phyloP scores from a whole-genome alignment of 2,113 vertebrate species.

The Thomomys bottae region DNA sequence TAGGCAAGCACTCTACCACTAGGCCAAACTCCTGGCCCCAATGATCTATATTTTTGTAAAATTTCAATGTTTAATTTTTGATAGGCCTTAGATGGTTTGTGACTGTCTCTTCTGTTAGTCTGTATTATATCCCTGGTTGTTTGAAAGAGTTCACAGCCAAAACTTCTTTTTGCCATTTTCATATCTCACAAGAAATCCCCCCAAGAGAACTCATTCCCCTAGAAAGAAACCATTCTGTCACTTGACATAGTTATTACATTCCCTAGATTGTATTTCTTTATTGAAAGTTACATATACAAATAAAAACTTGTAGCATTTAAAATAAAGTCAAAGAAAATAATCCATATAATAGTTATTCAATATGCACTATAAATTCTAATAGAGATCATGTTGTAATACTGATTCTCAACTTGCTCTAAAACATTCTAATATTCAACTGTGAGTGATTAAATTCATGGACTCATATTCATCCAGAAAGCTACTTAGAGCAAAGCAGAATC shows the following conservation, averaged over 20 bases:
- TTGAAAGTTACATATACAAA: too few species aligned
- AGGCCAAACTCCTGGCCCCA: too few species aligned
- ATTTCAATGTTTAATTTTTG: not conserved
- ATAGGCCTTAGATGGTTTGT: not conserved
- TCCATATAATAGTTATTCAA: not conserved
- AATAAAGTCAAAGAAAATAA: not conserved
- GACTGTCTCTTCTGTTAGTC: not conserved
- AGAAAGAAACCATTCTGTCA: not conserved
- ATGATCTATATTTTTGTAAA: too few species aligned
- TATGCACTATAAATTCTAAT: not conserved
- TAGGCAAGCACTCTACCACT: too few species aligned
- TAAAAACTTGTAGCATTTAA: not conserved
- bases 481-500: conserved; percentile 21
- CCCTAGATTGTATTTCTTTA: not conserved
- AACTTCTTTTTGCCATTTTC: not conserved
- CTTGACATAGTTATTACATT: not conserved
- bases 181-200: not conserved
- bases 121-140: not conserved
- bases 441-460: not conserved
- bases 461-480: conserved; percentile 25
- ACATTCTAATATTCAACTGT: conserved; percentile 1
- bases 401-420: not conserved
- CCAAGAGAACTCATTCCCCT: not conserved
- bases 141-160: conserved; percentile 20
- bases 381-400: not conserved